These are phyloP conservation scores for Illadopsis cleaveri DNA, from an alignment of 2,113 vertebrate genomes.

Conservation along the genomic window DNA sequence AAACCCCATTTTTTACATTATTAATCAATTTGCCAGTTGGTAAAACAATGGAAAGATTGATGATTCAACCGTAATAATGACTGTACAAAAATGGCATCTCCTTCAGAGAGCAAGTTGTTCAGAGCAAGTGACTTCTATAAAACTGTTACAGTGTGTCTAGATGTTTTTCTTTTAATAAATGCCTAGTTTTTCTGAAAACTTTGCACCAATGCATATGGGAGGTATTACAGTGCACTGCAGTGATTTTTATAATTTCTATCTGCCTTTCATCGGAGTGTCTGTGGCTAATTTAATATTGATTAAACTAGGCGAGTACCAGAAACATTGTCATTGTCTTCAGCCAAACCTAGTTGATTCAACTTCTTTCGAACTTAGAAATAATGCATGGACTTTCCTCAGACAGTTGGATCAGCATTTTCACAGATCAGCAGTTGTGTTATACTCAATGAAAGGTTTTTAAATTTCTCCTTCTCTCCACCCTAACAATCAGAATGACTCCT, in stretches of 20 bases:
- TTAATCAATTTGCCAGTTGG: neutral
- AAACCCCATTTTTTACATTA: neutral
- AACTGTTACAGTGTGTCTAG: neutral
- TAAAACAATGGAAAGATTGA: neutral
- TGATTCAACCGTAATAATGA: neutral
- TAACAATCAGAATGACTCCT: neutral
- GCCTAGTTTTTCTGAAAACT: neutral
- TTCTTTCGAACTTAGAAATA: neutral
- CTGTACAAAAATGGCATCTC: neutral
- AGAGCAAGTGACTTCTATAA: neutral
- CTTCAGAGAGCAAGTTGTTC: neutral
- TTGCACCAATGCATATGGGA: neutral
- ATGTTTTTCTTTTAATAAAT: neutral
- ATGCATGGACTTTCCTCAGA: neutral
- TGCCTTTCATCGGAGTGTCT: neutral
- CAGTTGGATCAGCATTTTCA: neutral
- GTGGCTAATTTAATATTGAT: slow-evolving; percentile 11
- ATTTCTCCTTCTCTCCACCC: neutral
- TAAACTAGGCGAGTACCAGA: neutral
- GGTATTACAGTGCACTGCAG: neutral
- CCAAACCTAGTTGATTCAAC: neutral
- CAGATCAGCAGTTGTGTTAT: neutral
- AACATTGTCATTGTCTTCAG: neutral
- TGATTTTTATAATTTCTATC: neutral
- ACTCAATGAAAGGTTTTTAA: neutral